Percentiles rank a stretch among this genome's conserved stretches.
These are phyloP conservation scores for Xestia ashworthii DNA, from an alignment of 2,888 invertebrate genomes.

Conservation along the genomic window DNA sequence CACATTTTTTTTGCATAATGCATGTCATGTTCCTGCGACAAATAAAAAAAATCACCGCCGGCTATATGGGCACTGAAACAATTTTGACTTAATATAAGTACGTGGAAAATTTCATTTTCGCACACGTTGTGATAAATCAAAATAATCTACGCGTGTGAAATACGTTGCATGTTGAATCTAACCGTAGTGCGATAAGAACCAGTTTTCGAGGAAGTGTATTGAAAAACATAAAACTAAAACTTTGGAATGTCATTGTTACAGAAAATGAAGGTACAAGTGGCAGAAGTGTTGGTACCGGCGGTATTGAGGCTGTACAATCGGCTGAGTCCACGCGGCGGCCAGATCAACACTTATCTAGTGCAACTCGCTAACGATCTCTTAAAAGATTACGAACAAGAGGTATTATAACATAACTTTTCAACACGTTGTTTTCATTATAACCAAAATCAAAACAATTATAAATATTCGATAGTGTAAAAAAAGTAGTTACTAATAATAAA, in stretches of 20 bases:
- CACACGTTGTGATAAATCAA: too few relatives aligned
- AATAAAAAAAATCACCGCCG: too few relatives aligned
- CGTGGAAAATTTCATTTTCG: too few relatives aligned
- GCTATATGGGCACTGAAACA: too few relatives aligned
- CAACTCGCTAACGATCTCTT: conserved; percentile 87
- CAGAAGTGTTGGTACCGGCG: conserved; percentile 92
- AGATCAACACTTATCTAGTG: conserved; percentile 85
- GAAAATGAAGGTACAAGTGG: conserved; percentile 92
- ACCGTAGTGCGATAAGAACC: too few relatives aligned
- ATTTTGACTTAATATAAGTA: too few relatives aligned
- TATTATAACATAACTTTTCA: conserved; percentile 3
- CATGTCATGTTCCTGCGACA: too few relatives aligned
- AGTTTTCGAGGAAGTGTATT: too few relatives aligned
- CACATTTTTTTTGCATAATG: too few relatives aligned
- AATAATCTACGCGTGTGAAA: too few relatives aligned
- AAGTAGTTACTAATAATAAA: neutral
- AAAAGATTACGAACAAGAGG: conserved; percentile 88
- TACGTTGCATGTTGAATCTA: too few relatives aligned
- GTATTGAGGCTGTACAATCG: conserved; percentile 91
- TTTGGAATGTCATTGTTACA: conserved; percentile 60
- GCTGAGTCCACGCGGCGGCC: conserved; percentile 85
- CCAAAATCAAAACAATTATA: neutral
- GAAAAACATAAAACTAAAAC: neutral
- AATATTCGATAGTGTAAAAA: neutral
- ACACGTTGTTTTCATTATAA: neutral